Conservation (phyloP, 37 sponge, comb jelly and placozoan species). For the Spongilla lacustris region DNA sequence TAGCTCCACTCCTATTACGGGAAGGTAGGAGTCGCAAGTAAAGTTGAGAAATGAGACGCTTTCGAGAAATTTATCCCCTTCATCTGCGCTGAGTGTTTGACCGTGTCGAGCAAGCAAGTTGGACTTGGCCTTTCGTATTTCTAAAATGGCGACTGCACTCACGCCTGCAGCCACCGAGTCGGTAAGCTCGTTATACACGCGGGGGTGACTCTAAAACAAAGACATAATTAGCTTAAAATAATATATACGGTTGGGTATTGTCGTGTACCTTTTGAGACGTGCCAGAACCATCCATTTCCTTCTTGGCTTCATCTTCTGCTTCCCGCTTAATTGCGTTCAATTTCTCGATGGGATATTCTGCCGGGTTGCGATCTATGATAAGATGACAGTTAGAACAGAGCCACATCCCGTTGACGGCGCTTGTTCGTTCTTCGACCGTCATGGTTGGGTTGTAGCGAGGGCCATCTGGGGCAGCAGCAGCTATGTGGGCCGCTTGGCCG, state of each 20-base stretch:
- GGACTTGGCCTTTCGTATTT: constrained; percentile 57
- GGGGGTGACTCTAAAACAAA: background rate
- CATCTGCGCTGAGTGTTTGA: background rate
- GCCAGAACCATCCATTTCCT: constrained; percentile 34
- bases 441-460: constrained; percentile 72
- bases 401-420: constrained; percentile 71
- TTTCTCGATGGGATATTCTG: constrained; percentile 15
- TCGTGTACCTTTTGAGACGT: background rate
- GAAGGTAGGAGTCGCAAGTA: constrained; percentile 20
- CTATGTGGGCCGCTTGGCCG: constrained; percentile 79
- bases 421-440: constrained; percentile 48
- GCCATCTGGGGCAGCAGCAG: constrained; percentile 71
- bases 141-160: constrained; percentile 58
- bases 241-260: background rate
- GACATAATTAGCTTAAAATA: background rate
- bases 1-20: constrained; percentile 50
- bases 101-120: constrained; percentile 1
- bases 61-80: constrained; percentile 17
- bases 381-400: constrained; percentile 74
- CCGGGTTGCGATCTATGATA: constrained; percentile 53
- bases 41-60: constrained; percentile 28
- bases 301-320: constrained; percentile 60
- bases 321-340: constrained; percentile 37
- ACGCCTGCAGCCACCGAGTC: background rate
- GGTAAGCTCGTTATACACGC: background rate